Evolutionary conservation across 2,113 vertebrate genomes (phyloP).

Genomic region (Nesospiza acunhae): DNA sequence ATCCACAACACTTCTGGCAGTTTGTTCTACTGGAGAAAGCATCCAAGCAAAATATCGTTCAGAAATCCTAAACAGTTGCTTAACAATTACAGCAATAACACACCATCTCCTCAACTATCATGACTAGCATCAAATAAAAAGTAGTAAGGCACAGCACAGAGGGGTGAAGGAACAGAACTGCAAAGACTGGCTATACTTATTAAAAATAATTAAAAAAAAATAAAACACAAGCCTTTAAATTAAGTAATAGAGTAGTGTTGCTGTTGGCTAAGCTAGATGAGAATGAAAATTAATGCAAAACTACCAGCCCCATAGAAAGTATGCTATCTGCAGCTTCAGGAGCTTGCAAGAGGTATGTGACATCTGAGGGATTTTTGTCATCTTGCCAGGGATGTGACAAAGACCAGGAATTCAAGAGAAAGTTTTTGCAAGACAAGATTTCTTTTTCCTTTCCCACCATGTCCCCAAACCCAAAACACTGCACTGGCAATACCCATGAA

Average conservation of each 20-base stretch:
- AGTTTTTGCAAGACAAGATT: not conserved
- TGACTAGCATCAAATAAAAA: not conserved
- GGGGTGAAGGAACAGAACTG: not conserved
- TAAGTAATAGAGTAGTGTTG: not conserved
- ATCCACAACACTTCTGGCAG: not conserved
- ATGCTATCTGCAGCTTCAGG: not conserved
- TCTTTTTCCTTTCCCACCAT: not conserved
- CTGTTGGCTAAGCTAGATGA: not conserved
- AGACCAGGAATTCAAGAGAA: not conserved
- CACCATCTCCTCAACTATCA: not conserved
- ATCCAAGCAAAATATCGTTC: not conserved
- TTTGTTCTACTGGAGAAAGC: not conserved
- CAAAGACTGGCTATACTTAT: not conserved
- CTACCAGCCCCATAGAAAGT: not conserved
- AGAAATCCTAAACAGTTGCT: not conserved
- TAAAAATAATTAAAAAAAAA: not conserved
- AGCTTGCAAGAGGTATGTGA: not conserved
- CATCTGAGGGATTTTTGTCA: not conserved
- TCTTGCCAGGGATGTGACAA: not conserved
- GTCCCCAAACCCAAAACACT: not conserved
- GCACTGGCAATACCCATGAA: not conserved
- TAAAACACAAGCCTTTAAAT: not conserved
- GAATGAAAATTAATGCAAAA: not conserved
- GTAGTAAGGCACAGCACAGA: not conserved
- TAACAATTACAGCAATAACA: not conserved